These are phyloP conservation scores for Diogma glabrata DNA, from an alignment of 2,888 invertebrate genomes.

Conservation along the genomic window DNA sequence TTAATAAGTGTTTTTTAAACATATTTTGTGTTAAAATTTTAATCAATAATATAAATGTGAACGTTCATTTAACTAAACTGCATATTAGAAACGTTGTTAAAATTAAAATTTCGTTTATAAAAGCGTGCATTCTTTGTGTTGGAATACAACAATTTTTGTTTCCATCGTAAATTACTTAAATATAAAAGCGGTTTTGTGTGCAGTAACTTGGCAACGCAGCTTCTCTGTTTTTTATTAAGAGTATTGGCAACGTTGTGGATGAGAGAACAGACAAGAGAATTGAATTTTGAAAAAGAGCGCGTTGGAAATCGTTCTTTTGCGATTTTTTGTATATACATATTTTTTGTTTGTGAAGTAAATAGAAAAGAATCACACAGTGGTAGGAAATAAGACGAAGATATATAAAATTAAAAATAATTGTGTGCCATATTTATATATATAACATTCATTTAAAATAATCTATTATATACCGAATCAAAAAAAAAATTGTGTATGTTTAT, in stretches of 20 bases:
- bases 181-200: conserved; percentile 24
- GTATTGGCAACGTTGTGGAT: conserved; percentile 13
- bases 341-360: conserved; percentile 13
- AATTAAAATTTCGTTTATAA: too few species aligned
- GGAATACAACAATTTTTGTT: too few species aligned
- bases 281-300: conserved; percentile 8
- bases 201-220: conserved; percentile 34
- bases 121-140: too few species aligned
- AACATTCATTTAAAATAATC: not conserved
- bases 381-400: conserved; percentile 18
- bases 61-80: too few species aligned
- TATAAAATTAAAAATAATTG: conserved; percentile 10
- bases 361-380: conserved; percentile 15
- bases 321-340: conserved; percentile 14
- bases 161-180: not conserved
- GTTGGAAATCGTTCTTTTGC: conserved; percentile 13
- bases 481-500: conserved; percentile 8
- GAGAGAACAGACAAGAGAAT: conserved; percentile 12
- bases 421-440: conserved; percentile 7
- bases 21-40: too few species aligned
- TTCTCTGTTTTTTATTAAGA: conserved; percentile 14
- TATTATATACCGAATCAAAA: too few species aligned
- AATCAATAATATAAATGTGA: too few species aligned
- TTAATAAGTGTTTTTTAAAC: too few species aligned
- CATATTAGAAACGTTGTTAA: too few species aligned